Evolutionary conservation across 2,797 vertebrate species (phyloP), one percentile per base, ranked within the genome.

Genomic region (Amniataba percoides): DNA sequence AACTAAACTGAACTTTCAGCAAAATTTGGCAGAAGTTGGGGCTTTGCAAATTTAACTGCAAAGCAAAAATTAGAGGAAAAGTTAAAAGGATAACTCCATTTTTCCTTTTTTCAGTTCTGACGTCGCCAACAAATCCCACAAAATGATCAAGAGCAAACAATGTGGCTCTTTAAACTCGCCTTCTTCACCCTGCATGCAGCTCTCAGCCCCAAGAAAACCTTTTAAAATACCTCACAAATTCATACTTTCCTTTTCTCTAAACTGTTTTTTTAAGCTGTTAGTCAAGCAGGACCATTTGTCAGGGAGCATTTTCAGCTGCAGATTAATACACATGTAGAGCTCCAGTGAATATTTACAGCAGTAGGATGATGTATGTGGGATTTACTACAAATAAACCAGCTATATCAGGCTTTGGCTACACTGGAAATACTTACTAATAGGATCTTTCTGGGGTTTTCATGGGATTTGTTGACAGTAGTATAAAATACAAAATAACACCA

Each of bases 21-120:
- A 6, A 19, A 59, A 74, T 74, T 39, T 68, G n/a, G 40, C 67
- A 65, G 62, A 71, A 51, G 12, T 19, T 46, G 19, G 5, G 18
- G 74, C 5, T 25, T 25, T 36, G 11, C 0, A 6, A 11, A 70
- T 63, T 63, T 48, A 16, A 66, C 40, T 0, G 51, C 39, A 18
- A 15, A 62, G 27, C 27, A 31, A 27, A 52, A 34, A 25, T 62
- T 45, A 21, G 63, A 40, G 19, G n/a, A 15, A 27, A 51, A 53
- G 74, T 43, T 21, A 60, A 61, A 36, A 73, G 34, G 21, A 69
- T 57, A 25, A 19, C 15, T 6, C 18, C 10, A 39, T 25, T 40
- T 36, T 45, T 23, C 11, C 27, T 31, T 19, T 11, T 43, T 40
- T 7, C 46, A 52, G 60, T 45, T 59, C 14, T 43, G 23, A 21